Evolutionary conservation across 2,888 invertebrate genomes (phyloP), one percentile per base, ranked within the genome.

Genomic region (Cataglyphis rosenhaueri): DNA sequence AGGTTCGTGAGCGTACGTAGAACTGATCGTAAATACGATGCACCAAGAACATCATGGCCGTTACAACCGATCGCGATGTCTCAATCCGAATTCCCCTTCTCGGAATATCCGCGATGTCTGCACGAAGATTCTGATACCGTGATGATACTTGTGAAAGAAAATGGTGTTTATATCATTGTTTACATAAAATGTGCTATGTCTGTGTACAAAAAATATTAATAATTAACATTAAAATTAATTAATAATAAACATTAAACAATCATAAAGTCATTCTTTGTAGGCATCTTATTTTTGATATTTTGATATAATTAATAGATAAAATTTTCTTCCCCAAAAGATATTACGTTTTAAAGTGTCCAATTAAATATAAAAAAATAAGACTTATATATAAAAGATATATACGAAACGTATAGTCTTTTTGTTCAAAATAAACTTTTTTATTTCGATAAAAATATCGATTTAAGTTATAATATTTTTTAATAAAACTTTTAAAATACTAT

Each of bases 11-110:
- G 94, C 84, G 88, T 87, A 85, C 90, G 90, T 88, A 91, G 91
- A 91, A 92, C 92, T 91, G 93, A 92, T 94, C 94, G 94, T 94
- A 94, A 94, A 94, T 94, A 94, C 93, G 92, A 89, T 89, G 89
- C 91, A 90, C 87, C 89, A 91, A 91, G 90, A 90, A 92, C 91
- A 93, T 93, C 93, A 93, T 92, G 93, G 91, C 89, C 89, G 91
- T 86, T 91, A 93, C 92, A 93, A 92, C 89, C 85, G 65, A 88
- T 87, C 85, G 91, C 92, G 93, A 94, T 93, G 92, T 93, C 94
- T 94, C 94, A 94, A 94, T 94, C 93, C 91, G 84, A 89, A 88
- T 84, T 87, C 85, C 87, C 91, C 93, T 91, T 91, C 92, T 91
- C 92, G 92, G 91, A 92, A 91, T 90, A 91, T 92, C 93, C 85